Conservation (phyloP, 2,113 vertebrate genomes). For the Genyomyrus donnyi region DNA sequence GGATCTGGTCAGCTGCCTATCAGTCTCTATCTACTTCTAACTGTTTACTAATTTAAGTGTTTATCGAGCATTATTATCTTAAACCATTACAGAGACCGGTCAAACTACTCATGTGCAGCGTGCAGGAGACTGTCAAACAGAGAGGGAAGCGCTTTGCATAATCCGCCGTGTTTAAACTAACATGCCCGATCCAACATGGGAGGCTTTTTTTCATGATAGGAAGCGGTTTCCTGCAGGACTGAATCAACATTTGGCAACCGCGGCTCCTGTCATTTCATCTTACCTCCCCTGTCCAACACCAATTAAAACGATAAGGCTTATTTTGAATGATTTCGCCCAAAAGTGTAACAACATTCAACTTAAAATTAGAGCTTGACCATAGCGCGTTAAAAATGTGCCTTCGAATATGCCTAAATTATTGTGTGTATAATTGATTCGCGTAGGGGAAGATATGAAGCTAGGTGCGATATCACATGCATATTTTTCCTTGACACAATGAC, state of each 20-base stretch:
- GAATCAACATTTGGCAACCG: background rate
- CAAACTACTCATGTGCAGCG: constrained; percentile 35
- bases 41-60: background rate
- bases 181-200: constrained; percentile 35
- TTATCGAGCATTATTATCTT: background rate
- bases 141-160: constrained; percentile 52
- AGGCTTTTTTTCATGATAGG: constrained; percentile 19
- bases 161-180: constrained; percentile 57
- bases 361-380: background rate
- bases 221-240: constrained; percentile 4
- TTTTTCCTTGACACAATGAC: constrained; percentile 10
- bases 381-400: background rate
- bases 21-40: background rate
- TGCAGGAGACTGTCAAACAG: constrained; percentile 45
- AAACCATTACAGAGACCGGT: background rate
- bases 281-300: background rate
- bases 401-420: background rate
- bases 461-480: background rate
- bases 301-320: background rate
- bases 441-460: background rate
- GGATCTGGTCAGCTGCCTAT: background rate
- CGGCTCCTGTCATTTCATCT: background rate
- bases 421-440: background rate
- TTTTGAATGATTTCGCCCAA: background rate
- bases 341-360: background rate